These are phyloP conservation scores for Onthophagus sagittarius DNA, from an alignment of 2,888 invertebrate genomes.

Conservation along the genomic window DNA sequence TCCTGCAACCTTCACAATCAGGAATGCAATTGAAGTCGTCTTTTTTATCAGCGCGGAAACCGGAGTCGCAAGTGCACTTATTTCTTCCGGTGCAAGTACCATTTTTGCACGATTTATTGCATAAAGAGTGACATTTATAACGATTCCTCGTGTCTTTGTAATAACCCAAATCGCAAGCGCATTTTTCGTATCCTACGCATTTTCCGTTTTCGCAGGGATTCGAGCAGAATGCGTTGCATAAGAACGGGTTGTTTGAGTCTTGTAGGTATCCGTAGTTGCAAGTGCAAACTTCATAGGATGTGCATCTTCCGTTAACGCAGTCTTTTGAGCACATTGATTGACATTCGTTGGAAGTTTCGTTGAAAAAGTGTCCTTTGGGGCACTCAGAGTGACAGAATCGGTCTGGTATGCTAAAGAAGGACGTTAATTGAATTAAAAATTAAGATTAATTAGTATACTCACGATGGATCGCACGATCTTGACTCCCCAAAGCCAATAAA, in stretches of 20 bases:
- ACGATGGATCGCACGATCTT: not conserved
- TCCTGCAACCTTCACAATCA: constrained; percentile 35
- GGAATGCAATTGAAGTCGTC: constrained; percentile 23
- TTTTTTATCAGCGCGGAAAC: constrained; percentile 22
- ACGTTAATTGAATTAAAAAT: not conserved
- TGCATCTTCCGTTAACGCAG: constrained; percentile 30
- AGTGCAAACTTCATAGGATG: constrained; percentile 42
- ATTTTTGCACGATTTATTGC: constrained; percentile 21
- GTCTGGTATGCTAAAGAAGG: not conserved
- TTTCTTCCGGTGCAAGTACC: constrained; percentile 30
- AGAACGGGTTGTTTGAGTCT: constrained; percentile 16
- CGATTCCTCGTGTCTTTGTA: constrained; percentile 23
- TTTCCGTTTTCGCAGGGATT: constrained; percentile 16
- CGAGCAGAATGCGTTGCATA: constrained; percentile 15
- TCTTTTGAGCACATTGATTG: constrained; percentile 41
- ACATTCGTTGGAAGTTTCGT: constrained; percentile 32
- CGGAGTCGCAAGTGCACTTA: constrained; percentile 35
- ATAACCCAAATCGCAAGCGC: constrained; percentile 18
- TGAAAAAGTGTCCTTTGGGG: constrained; percentile 30
- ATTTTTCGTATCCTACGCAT: constrained; percentile 17
- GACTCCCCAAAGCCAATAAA: not conserved
- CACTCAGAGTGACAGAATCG: not conserved
- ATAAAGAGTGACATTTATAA: constrained; percentile 26
- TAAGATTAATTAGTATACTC: not conserved
- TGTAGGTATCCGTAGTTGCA: constrained; percentile 27